Conservation (phyloP, 2,797 vertebrate genomes). For the Neostethus bicornis region DNA sequence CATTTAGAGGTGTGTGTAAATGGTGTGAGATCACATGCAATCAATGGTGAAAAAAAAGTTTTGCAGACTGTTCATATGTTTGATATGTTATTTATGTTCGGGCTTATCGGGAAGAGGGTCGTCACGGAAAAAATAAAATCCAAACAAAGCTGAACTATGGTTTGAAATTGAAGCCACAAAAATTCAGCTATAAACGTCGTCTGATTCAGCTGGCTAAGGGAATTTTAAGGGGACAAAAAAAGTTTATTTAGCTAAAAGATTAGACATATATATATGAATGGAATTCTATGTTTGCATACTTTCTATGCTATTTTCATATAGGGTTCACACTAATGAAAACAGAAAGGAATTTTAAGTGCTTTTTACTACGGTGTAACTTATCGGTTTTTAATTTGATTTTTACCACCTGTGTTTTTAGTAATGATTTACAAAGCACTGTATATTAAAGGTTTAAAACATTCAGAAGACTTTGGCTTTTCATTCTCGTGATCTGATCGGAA, state of each 20-base stretch:
- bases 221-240: slow-evolving; percentile 60
- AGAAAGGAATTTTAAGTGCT: slow-evolving; percentile 79
- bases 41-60: slow-evolving; percentile 45
- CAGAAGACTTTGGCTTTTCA: background rate
- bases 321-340: slow-evolving; percentile 81
- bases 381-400: slow-evolving; percentile 82
- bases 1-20: slow-evolving; percentile 20
- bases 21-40: slow-evolving; percentile 54
- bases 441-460: slow-evolving; percentile 77
- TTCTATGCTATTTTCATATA: slow-evolving; percentile 86
- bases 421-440: slow-evolving; percentile 80
- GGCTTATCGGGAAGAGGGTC: slow-evolving; percentile 36
- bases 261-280: slow-evolving; percentile 70
- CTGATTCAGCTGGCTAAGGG: slow-evolving; percentile 73
- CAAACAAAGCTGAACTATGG: slow-evolving; percentile 42
- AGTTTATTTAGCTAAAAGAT: slow-evolving; percentile 79
- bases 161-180: slow-evolving; percentile 55
- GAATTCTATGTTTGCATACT: slow-evolving; percentile 79
- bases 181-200: slow-evolving; percentile 55
- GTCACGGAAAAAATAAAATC: slow-evolving; percentile 39
- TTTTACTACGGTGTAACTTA: slow-evolving; percentile 85
- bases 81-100: slow-evolving; percentile 64
- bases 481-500: too few species aligned
- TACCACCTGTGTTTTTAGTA: slow-evolving; percentile 83
- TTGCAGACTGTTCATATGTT: slow-evolving; percentile 69